Evolutionary conservation across 2,888 invertebrate genomes (phyloP).

Genomic region (Acrobasis consociella): DNA sequence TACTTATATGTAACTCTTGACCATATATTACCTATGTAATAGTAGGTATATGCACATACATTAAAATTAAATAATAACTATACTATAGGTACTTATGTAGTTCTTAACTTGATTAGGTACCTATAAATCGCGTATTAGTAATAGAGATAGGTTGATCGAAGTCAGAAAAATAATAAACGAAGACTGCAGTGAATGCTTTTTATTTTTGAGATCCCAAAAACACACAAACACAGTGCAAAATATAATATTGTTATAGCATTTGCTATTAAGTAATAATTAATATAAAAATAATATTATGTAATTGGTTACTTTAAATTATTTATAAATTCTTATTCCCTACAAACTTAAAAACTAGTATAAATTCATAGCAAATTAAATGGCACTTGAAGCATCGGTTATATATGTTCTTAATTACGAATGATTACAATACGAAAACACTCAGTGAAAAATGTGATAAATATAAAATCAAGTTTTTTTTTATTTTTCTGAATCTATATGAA

Average conservation of each 20-base stretch:
- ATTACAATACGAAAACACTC: constrained; percentile 31
- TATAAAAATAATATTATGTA: constrained; percentile 35
- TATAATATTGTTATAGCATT: constrained; percentile 44
- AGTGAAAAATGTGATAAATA: constrained; percentile 41
- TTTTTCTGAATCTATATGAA: constrained; percentile 45
- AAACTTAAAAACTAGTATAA: constrained; percentile 31
- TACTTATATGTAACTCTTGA: no score
- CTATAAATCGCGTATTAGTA: no score
- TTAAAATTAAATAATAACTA: no score
- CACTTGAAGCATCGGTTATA: constrained; percentile 71
- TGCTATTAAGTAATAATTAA: constrained; percentile 37
- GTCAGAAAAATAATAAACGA: constrained; percentile 28
- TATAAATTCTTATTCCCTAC: constrained; percentile 29
- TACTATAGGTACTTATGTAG: no score
- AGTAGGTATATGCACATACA: no score
- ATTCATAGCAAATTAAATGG: constrained; percentile 58
- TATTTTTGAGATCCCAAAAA: constrained; percentile 83
- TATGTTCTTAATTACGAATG: constrained; percentile 41
- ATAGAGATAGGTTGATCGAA: not conserved
- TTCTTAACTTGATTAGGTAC: no score
- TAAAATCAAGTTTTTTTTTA: constrained; percentile 46
- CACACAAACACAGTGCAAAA: constrained; percentile 77
- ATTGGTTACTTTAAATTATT: constrained; percentile 30
- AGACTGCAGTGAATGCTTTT: constrained; percentile 67
- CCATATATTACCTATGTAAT: not conserved